Base-by-base conservation (phyloP, 2,113 vertebrate genomes). In the Otolemur garnettii region DNA sequence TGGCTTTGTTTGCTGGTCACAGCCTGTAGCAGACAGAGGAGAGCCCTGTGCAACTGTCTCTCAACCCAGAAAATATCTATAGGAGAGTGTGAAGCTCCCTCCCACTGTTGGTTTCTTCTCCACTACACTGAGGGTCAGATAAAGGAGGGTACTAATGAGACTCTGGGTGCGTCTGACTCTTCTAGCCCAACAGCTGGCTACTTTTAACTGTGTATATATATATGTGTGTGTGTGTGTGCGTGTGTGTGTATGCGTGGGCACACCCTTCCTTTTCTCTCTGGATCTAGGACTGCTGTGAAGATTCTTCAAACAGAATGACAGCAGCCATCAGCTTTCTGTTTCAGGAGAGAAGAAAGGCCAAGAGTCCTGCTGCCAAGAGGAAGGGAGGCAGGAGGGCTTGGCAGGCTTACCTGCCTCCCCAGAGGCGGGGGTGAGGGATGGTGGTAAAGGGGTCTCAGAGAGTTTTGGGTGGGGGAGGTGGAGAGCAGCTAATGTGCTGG, bases 241-340 rank as follows among this genome's bases (percentile, higher is more conserved):
- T 45, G 26, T 81, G 19, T 71, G 71, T 50, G 24, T 35, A 62
- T 7, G 0, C 50, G 5, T 53, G 14, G 8, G 0, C 33, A 28
- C 3, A 17, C 75, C 22, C 57, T 42, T 57, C n/a, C 62, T 53
- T 50, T 94, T 85, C 88, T 94, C 96, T 77, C 94, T 95, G 1
- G 5, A 68, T 97, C 94, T 96, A 77, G 72, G 68, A 85, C 72
- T 95, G 64, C 93, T 74, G 33, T 94, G 50, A 60, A 64, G 92
- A 90, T 97, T 93, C 95, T 97, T 97, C 97, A 98, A 71, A 97
- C 94, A 92, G 97, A 97, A 88, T 96, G 96, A 95, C 82, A 96
- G 62, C 21, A 78, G 97, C 93, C 7, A 9, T 4, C 4, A 0
- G 93, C 91, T 97, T 98, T 98, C 96, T 93, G 85, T 98, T 97